These are phyloP conservation scores for Emmelina monodactyla DNA, from an alignment of 2,888 invertebrate species.

Conservation along the genomic window DNA sequence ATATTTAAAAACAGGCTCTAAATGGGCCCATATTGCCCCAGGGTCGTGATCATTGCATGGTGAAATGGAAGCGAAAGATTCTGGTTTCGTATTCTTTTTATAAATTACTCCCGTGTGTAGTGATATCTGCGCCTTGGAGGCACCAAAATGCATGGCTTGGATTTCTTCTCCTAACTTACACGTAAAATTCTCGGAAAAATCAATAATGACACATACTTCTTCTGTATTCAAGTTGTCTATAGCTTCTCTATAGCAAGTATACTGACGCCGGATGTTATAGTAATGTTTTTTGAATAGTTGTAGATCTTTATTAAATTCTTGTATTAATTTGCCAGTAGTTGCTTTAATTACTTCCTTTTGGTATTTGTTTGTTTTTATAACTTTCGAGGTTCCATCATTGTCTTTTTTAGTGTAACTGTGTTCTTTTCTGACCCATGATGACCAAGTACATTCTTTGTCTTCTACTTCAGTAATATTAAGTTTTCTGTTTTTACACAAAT, in stretches of 20 bases:
- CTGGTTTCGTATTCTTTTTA: slow-evolving; percentile 3
- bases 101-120: slow-evolving; percentile 7
- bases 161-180: slow-evolving; percentile 5
- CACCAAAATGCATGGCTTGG: slow-evolving; percentile 6
- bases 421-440: neutral
- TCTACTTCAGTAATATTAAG: neutral
- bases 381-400: neutral
- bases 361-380: neutral
- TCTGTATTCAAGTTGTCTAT: neutral
- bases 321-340: neutral
- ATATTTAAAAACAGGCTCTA: neutral
- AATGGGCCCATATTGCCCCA: neutral
- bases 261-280: neutral
- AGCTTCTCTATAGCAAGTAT: neutral
- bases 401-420: neutral
- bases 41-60: slow-evolving; percentile 2
- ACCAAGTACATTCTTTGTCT: neutral
- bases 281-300: neutral
- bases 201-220: neutral
- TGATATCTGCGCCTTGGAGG: slow-evolving; percentile 3
- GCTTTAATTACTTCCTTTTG: neutral
- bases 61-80: slow-evolving; percentile 4
- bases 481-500: neutral
- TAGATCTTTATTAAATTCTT: neutral
- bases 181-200: slow-evolving; percentile 6